Percentiles rank a stretch among this genome's conserved stretches.
These are phyloP conservation scores for Aromia moschata DNA, from an alignment of 2,888 invertebrate genomes.

Conservation along the genomic window DNA sequence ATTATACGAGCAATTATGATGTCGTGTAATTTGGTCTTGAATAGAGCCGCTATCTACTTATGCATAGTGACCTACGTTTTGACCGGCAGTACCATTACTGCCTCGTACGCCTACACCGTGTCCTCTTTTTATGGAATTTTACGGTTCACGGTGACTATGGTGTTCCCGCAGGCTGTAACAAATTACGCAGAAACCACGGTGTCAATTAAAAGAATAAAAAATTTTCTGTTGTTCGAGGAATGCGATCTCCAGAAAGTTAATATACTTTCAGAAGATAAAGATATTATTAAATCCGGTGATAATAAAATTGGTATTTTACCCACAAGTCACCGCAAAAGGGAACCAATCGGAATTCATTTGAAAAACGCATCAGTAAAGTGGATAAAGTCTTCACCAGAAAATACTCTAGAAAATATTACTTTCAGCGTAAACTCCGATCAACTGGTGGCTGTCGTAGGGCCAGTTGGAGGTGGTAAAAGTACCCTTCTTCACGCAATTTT, in stretches of 20 bases:
- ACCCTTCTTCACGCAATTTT: conserved; percentile 68
- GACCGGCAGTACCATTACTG: conserved; percentile 66
- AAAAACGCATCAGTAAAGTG: conserved; percentile 73
- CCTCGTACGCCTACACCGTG: conserved; percentile 77
- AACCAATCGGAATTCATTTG: conserved; percentile 31
- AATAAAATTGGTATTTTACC: neutral
- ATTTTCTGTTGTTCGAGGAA: conserved; percentile 63
- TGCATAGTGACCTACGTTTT: conserved; percentile 81
- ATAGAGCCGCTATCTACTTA: conserved; percentile 83
- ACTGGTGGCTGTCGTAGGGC: conserved; percentile 67
- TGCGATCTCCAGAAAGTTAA: neutral
- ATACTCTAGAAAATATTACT: conserved; percentile 69
- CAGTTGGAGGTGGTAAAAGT: conserved; percentile 72
- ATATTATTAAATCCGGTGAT: too few relatives aligned
- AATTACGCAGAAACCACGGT: conserved; percentile 73
- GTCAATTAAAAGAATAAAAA: conserved; percentile 64
- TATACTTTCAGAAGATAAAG: neutral
- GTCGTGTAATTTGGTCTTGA: conserved; percentile 77
- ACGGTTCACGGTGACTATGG: conserved; percentile 72
- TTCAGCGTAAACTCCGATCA: conserved; percentile 71
- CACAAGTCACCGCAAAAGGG: neutral
- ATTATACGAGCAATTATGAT: conserved; percentile 72
- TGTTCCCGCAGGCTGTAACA: conserved; percentile 70
- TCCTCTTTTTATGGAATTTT: conserved; percentile 80
- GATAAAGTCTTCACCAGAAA: conserved; percentile 56